These are phyloP conservation scores for Anolis sagrei DNA, from an alignment of 2,113 vertebrate species.

Conservation along the genomic window DNA sequence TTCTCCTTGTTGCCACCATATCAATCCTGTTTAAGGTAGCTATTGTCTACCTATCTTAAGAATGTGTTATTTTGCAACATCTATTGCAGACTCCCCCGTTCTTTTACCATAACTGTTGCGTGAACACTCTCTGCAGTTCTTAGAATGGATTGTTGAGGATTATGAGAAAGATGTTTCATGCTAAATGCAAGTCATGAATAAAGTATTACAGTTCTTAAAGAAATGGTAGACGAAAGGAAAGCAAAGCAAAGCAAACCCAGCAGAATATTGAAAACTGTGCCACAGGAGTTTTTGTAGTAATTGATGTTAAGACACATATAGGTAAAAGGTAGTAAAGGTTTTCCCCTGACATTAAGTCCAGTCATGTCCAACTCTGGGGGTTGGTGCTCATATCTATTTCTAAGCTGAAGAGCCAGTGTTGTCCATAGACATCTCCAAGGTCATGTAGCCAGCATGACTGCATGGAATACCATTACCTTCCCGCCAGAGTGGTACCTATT, in stretches of 20 bases:
- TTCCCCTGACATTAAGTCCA: too few relatives aligned
- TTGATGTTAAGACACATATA: too few relatives aligned
- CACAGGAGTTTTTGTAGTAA: background rate
- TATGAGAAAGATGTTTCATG: background rate
- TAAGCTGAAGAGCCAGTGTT: too few relatives aligned
- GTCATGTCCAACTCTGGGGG: too few relatives aligned
- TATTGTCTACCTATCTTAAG: background rate
- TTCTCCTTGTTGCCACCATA: conserved; percentile 19
- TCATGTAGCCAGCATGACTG: too few relatives aligned
- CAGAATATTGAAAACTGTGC: background rate
- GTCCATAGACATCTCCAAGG: too few relatives aligned
- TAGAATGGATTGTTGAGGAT: background rate
- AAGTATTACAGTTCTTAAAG: background rate
- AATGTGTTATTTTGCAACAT: background rate
- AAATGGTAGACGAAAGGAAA: too few relatives aligned
- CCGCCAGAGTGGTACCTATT: too few relatives aligned
- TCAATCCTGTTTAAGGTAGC: conserved; percentile 8
- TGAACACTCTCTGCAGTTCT: conserved; percentile 4
- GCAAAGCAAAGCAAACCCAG: conserved; percentile 27
- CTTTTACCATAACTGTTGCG: background rate
- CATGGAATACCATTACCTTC: too few relatives aligned
- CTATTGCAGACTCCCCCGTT: conserved; percentile 20
- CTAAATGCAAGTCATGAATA: conserved; percentile 18
- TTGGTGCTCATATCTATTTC: too few relatives aligned
- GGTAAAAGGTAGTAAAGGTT: too few relatives aligned